Evolutionary conservation across 2,888 invertebrate species (phyloP), one percentile per base, ranked within the genome.

Genomic region (Thymelicus lineola): DNA sequence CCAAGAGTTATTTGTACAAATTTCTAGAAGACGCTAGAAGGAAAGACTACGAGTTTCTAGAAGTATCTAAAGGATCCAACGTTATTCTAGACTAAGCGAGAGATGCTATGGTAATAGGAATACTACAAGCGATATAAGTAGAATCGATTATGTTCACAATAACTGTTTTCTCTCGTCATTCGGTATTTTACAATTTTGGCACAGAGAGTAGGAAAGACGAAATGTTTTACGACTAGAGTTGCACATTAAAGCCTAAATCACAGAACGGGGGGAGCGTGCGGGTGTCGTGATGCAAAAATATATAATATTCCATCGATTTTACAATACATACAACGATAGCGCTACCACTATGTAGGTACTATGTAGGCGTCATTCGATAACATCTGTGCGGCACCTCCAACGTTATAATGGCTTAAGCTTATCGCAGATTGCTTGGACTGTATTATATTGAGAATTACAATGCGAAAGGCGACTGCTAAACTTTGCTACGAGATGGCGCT

Each of bases 241-340:
- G 82, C 80, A 75, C 73, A 74, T 82, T 86, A 87, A 91, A 87
- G 88, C 87, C 91, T 91, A 92, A 86, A 90, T 91, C 90, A 92
- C 91, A 91, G 91, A 90, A 89, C 87, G 84, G 87, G 90, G 89
- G 87, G 86, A 84, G 87, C 87, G 89, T 90, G 92, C 88, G 74
- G 82, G 85, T 83, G 84, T 80, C 74, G 84, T 86, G 86, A 87
- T 91, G 91, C 88, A 92, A 90, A 90, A 90, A 92, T 91, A 91
- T 87, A 86, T 76, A 55, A 46, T 77, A 80, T 84, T 76, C 78
- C 76, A 76, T 79, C 70, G 73, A 77, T 78, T 79, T 80, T 79
- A 81, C 78, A 80, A 78, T 79, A 85, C 79, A 82, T 81, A 81
- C 76, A 80, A 77, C 77, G 80, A 78, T 83, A 80, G 86, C 86